phyloP scores from a whole-genome alignment of 1,140 invertebrate species.

The Drosophila punjabiensis region DNA sequence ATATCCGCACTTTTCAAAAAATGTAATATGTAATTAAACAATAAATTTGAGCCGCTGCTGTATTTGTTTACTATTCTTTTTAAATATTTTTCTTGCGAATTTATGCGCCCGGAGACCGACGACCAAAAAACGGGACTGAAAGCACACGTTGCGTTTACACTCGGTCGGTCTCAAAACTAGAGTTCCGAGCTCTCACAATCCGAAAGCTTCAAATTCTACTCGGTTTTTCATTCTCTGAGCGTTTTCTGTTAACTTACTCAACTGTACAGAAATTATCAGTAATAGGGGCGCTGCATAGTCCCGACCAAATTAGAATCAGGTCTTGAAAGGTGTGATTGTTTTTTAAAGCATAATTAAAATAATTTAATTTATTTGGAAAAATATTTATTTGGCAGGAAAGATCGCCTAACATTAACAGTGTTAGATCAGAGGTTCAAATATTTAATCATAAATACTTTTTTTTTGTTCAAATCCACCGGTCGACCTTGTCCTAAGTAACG shows the following conservation, averaged over 20 bases:
- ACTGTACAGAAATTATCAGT: background rate
- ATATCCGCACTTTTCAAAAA: background rate
- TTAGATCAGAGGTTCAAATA: background rate
- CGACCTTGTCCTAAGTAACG: background rate
- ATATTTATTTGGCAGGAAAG: background rate
- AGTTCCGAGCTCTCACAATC: background rate
- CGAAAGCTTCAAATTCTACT: background rate
- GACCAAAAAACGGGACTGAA: constrained; percentile 12
- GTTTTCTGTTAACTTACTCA: background rate
- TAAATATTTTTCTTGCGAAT: constrained; percentile 19
- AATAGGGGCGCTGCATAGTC: background rate
- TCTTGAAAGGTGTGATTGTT: background rate
- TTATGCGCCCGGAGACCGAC: constrained; percentile 30
- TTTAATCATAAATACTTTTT: background rate
- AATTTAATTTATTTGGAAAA: background rate
- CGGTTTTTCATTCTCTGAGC: background rate
- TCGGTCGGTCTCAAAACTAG: background rate
- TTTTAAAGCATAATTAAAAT: background rate
- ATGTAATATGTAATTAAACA: background rate
- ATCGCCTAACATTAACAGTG: background rate
- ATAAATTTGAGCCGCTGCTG: background rate
- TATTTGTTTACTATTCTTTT: constrained; percentile 52
- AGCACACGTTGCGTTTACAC: constrained; percentile 56
- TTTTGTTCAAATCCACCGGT: background rate
- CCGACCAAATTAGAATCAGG: background rate